Base-by-base conservation (phyloP, 53 echinoderm and acorn worm species). In the Temnopleurus reevesii region DNA sequence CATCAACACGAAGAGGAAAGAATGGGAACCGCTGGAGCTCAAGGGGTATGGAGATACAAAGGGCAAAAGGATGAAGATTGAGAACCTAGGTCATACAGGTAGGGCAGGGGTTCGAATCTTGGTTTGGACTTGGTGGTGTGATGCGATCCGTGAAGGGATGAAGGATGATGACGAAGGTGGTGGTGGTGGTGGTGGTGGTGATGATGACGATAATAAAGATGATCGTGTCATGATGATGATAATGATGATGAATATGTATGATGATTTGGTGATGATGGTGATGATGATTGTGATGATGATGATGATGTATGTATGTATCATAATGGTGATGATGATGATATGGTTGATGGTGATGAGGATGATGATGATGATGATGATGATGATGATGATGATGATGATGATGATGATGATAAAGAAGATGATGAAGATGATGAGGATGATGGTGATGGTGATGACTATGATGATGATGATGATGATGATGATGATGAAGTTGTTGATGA, bases 31-130 rank as follows among this genome's bases (percentile, higher is more conserved):
- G 0, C 60, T 85, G 59, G 59, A 85, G 60, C 60, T 85, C 15
- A 43, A 43, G 36, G 85, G 85, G 7, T 85, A 85, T 6, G 44
- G 30, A 21, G 77, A 80, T 25, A 57, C 59, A 13, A 13, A 45
- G 8, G 90, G 77, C 1, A 77, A 36, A 26, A 90, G 10, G 46
- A 80, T 77, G 79, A 59, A 58, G 15, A 57, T 90, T 25, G 18
- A 29, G 13, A 90, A 90, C 49, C 12, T 58, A 13, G 90, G 90
- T 2, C 60, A 59, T 59, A 56, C 79, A 25, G 90, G 90, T 90
- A n/a, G n/a, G n/a, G n/a, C n/a, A n/a, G 77, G 51, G 90, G 34
- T 3, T 71, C 2, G 0, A 8, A n/a, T n/a, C n/a, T 17, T 10
- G 26, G n/a, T 8, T 21, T 44, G 46, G 23, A 23, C 45, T 2